Percentiles rank a stretch among this genome's conserved stretches.
Evolutionary conservation across 2,888 invertebrate genomes (phyloP).

Genomic region (Xanthorhoe spadicearia): DNA sequence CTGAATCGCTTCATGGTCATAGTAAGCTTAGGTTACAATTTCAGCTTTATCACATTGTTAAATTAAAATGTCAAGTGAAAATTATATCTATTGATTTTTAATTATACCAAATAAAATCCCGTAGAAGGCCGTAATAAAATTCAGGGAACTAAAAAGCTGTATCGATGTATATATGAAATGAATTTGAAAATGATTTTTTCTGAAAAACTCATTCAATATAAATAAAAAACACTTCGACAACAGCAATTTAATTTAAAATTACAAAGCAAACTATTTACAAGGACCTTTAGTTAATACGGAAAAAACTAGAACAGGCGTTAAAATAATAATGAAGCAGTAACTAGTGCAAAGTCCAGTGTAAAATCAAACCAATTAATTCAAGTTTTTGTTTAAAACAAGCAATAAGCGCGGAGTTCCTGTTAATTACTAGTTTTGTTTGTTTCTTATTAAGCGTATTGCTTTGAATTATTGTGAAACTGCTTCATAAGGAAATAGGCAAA

Average conservation of each 20-base stretch:
- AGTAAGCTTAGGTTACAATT: too few relatives aligned
- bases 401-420: slow-evolving; percentile 22
- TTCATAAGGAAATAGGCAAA: slow-evolving; percentile 25
- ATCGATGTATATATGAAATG: too few relatives aligned
- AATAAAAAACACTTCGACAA: neutral
- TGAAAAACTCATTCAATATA: neutral
- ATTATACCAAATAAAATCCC: too few relatives aligned
- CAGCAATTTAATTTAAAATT: neutral
- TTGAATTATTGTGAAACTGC: slow-evolving; percentile 13
- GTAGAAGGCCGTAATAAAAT: too few relatives aligned
- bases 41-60: too few relatives aligned
- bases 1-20: too few relatives aligned
- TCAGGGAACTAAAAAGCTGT: too few relatives aligned
- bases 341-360: slow-evolving; percentile 21
- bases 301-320: neutral
- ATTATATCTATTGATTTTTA: too few relatives aligned
- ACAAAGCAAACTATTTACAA: neutral
- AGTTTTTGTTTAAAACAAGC: slow-evolving; percentile 27
- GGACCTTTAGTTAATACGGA: neutral
- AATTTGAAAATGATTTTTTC: too few relatives aligned
- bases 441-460: slow-evolving; percentile 26
- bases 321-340: slow-evolving; percentile 6
- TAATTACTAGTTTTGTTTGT: slow-evolving; percentile 30
- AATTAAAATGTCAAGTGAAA: too few relatives aligned
- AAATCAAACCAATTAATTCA: slow-evolving; percentile 30